Evolutionary conservation across 2,797 vertebrate genomes (phyloP).

Genomic region (Lepus oiostolus): DNA sequence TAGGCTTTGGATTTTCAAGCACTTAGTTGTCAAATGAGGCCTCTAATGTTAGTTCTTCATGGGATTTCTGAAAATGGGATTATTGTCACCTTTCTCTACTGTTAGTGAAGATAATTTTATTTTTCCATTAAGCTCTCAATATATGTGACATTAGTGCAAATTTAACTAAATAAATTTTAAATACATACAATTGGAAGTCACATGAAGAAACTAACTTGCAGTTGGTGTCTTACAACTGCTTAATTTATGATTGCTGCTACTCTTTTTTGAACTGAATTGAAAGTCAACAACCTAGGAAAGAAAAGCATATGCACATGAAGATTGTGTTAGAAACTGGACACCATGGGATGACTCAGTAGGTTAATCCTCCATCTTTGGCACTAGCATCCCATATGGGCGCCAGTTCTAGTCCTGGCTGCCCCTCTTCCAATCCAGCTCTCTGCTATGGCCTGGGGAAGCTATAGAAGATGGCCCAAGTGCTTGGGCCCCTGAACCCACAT

Average conservation of each 20-base stretch:
- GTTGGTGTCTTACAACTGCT: constrained; percentile 40
- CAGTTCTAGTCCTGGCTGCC: no score
- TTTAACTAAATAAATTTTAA: constrained; percentile 69
- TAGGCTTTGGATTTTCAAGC: neutral
- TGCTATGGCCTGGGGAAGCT: no score
- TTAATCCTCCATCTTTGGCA: no score
- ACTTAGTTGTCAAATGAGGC: neutral
- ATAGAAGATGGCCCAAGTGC: no score
- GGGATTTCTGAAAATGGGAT: neutral
- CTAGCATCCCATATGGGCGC: no score
- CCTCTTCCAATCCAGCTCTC: no score
- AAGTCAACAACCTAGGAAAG: constrained; percentile 70
- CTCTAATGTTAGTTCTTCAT: constrained; percentile 34
- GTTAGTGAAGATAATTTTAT: constrained; percentile 38
- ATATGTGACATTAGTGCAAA: neutral
- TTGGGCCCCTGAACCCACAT: no score
- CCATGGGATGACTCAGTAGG: no score
- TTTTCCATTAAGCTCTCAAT: constrained; percentile 58
- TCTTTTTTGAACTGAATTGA: constrained; percentile 58
- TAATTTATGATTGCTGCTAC: constrained; percentile 61
- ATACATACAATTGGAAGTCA: constrained; percentile 54
- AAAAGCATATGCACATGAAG: constrained; percentile 28
- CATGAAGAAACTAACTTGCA: constrained; percentile 52
- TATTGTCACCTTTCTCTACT: neutral
- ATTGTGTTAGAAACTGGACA: constrained; percentile 29